Evolutionary conservation across 2,113 vertebrate species (phyloP).

Genomic region (Agapornis roseicollis): DNA sequence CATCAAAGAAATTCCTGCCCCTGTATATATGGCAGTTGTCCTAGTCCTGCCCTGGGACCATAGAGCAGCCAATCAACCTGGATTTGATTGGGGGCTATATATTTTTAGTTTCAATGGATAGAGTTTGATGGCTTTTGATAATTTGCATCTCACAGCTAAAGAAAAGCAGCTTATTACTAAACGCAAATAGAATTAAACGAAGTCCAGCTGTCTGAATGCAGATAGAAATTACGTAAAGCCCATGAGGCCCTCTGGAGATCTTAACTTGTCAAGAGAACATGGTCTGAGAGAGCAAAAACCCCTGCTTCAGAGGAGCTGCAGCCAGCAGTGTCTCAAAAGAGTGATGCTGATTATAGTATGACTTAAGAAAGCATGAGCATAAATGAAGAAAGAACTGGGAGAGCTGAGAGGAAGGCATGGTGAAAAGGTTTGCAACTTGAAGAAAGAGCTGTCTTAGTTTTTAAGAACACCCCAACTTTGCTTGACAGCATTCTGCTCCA

Average conservation of each 20-base stretch:
- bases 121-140: slow-evolving; percentile 72
- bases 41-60: slow-evolving; percentile 54
- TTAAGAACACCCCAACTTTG: not conserved
- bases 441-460: not conserved
- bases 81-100: slow-evolving; percentile 32
- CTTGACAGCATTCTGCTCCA: not conserved
- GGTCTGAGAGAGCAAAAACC: slow-evolving; percentile 38
- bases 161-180: slow-evolving; percentile 76
- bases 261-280: slow-evolving; percentile 55
- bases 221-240: slow-evolving; percentile 73
- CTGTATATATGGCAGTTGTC: slow-evolving; percentile 33
- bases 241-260: slow-evolving; percentile 65
- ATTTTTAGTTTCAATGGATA: slow-evolving; percentile 24
- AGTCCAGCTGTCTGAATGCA: slow-evolving; percentile 68
- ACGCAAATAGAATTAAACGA: slow-evolving; percentile 74
- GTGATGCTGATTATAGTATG: not conserved
- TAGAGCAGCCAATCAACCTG: slow-evolving; percentile 43
- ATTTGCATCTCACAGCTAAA: slow-evolving; percentile 71
- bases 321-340: slow-evolving; percentile 33
- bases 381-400: not conserved
- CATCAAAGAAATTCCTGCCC: slow-evolving; percentile 64
- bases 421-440: not conserved
- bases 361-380: slow-evolving; percentile 1
- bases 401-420: not conserved
- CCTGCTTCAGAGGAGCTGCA: slow-evolving; percentile 22